Conservation (phyloP, 2,888 invertebrate species). For the Plebejus anna region DNA sequence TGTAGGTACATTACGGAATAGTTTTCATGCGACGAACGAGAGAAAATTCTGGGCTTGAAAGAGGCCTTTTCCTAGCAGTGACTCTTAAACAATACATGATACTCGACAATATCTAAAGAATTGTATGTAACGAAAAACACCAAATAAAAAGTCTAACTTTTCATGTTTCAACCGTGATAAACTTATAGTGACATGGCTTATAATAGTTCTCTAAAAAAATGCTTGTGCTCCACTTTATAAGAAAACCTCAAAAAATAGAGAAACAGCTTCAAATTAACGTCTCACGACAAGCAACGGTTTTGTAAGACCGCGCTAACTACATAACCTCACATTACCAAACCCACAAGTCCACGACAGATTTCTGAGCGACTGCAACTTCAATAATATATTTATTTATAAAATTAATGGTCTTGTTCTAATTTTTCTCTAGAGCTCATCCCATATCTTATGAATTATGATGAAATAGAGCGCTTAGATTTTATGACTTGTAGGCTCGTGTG, state of each 20-base stretch:
- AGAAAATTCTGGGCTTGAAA: too few species aligned
- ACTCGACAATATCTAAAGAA: neutral
- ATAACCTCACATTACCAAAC: constrained; percentile 18
- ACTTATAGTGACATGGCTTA: neutral
- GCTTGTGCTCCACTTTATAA: neutral
- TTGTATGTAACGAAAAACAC: neutral
- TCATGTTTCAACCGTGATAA: neutral
- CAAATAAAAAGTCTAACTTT: neutral
- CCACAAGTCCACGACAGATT: constrained; percentile 26
- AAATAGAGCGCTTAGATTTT: neutral
- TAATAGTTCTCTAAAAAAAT: neutral
- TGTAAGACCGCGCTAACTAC: constrained; percentile 15
- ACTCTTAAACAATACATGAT: too few species aligned
- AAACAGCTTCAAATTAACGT: constrained; percentile 19
- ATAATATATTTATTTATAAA: neutral
- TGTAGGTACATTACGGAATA: too few species aligned
- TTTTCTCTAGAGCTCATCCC: neutral
- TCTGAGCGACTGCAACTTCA: neutral
- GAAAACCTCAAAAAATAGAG: neutral
- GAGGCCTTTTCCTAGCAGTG: too few species aligned
- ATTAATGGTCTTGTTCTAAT: neutral
- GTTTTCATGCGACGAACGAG: too few species aligned
- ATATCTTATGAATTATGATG: neutral
- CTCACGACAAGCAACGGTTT: constrained; percentile 33
- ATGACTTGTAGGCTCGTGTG: neutral